Evolutionary conservation across 2,797 vertebrate genomes (phyloP), one percentile per base, ranked within the genome.

Genomic region (Staurois parvus): DNA sequence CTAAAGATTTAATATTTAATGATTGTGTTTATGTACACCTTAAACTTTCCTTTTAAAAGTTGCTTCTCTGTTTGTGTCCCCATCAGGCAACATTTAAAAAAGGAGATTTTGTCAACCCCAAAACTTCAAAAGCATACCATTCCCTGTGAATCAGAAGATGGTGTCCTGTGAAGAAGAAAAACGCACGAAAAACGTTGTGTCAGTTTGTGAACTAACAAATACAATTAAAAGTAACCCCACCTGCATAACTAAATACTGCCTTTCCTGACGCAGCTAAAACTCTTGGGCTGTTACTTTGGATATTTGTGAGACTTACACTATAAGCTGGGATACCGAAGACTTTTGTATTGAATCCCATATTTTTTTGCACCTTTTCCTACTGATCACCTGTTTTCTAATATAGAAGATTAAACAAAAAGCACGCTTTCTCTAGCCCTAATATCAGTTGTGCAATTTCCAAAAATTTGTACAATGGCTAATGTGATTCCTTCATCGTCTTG

Each of bases 21-120:
- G 15, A 48, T 17, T 17, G 17, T 52, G 17, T 52, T 52, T 52
- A 19, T 52, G 15, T 52, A 52, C 4, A 52, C 4, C 10, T 52
- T 52, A 0, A 52, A 17, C 48, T 52, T 19, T 24, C 19, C 52
- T 59, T 59, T 59, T 56, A 56, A 56, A 56, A 4, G 21, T 9
- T 12, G 1, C n/a, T n/a, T 6, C 21, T 72, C 21, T 81, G 26
- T 34, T 62, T 81, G 21, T 76, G 2, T 37, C 56, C 2, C 73
- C 74, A 9, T 9, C 74, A 86, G 98, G 90, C 92, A 81, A 94
- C 96, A 29, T 97, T 95, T 84, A 97, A 93, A 92, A 99, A 97
- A 93, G 48, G 89, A 0, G 95, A 97, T 92, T 99, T 98, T 81
- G 87, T 98, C 92, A 98, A 98, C 81, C 90, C 80, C 59, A 92